Conservation (phyloP, 1,140 invertebrate species). For the Brachionus calyciflorus region DNA sequence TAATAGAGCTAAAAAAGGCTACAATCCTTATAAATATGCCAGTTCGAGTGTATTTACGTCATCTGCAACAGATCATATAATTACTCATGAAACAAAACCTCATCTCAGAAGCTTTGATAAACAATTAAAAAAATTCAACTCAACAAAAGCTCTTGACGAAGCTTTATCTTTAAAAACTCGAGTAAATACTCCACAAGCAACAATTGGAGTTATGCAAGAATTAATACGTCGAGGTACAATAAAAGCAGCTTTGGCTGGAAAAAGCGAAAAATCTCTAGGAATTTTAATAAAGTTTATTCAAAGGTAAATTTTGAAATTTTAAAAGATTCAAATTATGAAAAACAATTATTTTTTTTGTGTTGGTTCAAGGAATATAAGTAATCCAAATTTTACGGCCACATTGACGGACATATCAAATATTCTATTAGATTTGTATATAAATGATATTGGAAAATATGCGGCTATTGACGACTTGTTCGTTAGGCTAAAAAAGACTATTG, state of each 20-base stretch:
- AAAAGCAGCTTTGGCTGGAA: slow-evolving; percentile 67
- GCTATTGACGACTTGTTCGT: slow-evolving; percentile 66
- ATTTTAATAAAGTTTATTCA: slow-evolving; percentile 71
- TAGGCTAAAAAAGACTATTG: slow-evolving; percentile 65
- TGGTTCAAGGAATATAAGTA: slow-evolving; percentile 67
- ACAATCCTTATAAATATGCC: slow-evolving; percentile 41
- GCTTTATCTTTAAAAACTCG: slow-evolving; percentile 59
- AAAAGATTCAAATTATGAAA: not conserved
- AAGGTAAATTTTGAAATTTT: slow-evolving; percentile 50
- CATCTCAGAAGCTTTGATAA: slow-evolving; percentile 65
- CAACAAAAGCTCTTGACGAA: slow-evolving; percentile 73
- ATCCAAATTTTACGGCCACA: slow-evolving; percentile 70
- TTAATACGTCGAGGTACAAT: slow-evolving; percentile 61
- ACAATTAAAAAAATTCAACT: slow-evolving; percentile 75
- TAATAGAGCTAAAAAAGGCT: slow-evolving; percentile 4
- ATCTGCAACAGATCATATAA: slow-evolving; percentile 50
- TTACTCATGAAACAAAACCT: slow-evolving; percentile 52
- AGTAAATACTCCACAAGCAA: slow-evolving; percentile 71
- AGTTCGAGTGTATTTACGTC: slow-evolving; percentile 7
- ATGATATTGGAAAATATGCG: slow-evolving; percentile 56
- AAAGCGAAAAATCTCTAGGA: slow-evolving; percentile 68
- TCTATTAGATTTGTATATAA: slow-evolving; percentile 66
- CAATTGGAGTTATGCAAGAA: slow-evolving; percentile 77
- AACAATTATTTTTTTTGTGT: not conserved
- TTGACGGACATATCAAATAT: slow-evolving; percentile 72